These are phyloP conservation scores for Pseudopleuronectes americanus DNA, from an alignment of 2,797 vertebrate genomes.

Conservation along the genomic window DNA sequence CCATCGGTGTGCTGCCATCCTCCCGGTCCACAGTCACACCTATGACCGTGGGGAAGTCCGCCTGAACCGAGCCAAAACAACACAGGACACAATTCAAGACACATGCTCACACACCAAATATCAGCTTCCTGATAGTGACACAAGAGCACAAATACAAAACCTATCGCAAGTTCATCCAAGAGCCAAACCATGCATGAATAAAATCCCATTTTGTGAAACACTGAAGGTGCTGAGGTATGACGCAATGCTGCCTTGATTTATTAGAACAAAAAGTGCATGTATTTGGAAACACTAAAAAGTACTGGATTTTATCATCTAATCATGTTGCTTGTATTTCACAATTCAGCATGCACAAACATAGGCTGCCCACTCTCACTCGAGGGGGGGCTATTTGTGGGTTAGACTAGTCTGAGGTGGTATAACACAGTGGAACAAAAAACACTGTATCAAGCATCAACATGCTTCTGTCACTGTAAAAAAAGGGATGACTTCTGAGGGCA, in stretches of 20 bases:
- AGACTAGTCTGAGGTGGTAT: no score
- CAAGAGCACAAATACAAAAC: not conserved
- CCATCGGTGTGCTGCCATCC: constrained; percentile 96
- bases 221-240: constrained; percentile 3
- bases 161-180: not conserved
- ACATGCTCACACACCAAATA: not conserved
- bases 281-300: constrained; percentile 45
- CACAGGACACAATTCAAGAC: not conserved
- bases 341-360: not conserved
- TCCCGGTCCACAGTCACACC: constrained; percentile 95
- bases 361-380: not conserved
- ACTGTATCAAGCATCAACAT: no score
- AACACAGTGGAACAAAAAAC: no score
- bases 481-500: no score
- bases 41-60: constrained; percentile 98
- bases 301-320: constrained; percentile 3
- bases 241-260: constrained; percentile 2
- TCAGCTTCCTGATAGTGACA: not conserved
- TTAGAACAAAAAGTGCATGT: not conserved
- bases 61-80: constrained; percentile 76
- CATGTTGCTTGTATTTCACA: not conserved
- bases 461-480: no score
- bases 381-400: not conserved
- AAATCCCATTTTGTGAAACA: constrained; percentile 34
- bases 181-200: not conserved